phyloP scores from a whole-genome alignment of 2,113 vertebrate genomes.

The Cromileptes altivelis region DNA sequence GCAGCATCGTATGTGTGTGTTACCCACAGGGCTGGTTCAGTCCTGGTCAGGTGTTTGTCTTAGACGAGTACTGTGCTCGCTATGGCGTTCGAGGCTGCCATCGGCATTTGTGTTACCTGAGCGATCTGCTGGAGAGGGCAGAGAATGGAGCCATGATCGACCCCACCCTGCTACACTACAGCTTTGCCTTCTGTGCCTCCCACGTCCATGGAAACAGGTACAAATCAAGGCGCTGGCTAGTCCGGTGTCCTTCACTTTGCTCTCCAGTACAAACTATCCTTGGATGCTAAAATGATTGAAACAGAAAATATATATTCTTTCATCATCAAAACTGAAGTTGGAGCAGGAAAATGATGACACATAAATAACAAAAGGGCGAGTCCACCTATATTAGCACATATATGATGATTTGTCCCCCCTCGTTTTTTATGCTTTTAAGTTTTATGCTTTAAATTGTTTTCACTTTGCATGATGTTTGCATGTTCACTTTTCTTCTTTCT shows the following conservation, averaged over 20 bases:
- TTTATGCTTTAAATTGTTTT: constrained; percentile 11
- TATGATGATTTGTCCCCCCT: not conserved
- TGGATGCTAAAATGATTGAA: not conserved
- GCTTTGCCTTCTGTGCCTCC: constrained; percentile 98
- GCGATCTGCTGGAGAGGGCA: constrained; percentile 95
- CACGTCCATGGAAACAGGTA: constrained; percentile 99
- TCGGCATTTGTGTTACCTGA: constrained; percentile 97
- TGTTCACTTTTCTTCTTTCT: constrained; percentile 44
- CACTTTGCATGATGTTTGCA: constrained; percentile 44
- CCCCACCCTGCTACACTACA: constrained; percentile 99
- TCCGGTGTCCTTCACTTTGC: not conserved
- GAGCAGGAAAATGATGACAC: not conserved
- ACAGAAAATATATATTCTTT: not conserved
- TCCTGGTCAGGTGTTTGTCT: constrained; percentile 98
- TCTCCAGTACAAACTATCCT: not conserved
- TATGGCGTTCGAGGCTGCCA: constrained; percentile 98
- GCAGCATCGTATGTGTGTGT: constrained; percentile 26
- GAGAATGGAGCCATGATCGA: constrained; percentile 99
- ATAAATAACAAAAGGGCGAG: not conserved
- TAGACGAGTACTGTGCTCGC: constrained; percentile 98
- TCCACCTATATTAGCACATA: not conserved
- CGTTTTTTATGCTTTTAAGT: not conserved
- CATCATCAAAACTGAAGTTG: not conserved
- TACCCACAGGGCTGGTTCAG: constrained; percentile 96
- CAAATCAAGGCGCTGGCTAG: not conserved